A percentile compares a stretch with the other conserved stretches of the same genome.
Conservation (phyloP, 1,140 invertebrate species). For the Atta colombica region DNA sequence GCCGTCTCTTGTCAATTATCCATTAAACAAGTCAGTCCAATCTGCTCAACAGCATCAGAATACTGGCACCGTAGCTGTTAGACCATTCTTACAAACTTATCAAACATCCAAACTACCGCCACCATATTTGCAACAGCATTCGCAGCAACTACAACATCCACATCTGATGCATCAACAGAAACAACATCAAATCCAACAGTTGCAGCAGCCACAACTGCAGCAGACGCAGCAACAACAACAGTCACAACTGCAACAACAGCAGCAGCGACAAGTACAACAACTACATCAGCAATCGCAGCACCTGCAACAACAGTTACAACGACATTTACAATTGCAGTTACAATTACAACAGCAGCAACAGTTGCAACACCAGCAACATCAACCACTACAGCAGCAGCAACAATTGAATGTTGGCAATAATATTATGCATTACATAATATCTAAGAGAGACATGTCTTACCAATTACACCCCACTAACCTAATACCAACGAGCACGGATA, state of each 20-base stretch:
- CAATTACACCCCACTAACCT: neutral
- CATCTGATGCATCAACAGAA: neutral
- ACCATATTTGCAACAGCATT: neutral
- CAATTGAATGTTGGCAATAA: neutral
- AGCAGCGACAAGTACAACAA: neutral
- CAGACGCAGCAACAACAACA: neutral
- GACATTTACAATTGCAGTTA: neutral
- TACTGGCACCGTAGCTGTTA: neutral
- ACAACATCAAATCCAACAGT: neutral
- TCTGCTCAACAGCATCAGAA: neutral
- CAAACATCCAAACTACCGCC: neutral
- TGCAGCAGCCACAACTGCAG: neutral
- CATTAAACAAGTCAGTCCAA: neutral
- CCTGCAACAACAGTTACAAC: neutral
- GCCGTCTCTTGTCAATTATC: neutral
- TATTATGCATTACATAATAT: neutral
- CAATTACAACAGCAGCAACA: neutral
- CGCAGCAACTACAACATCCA: neutral
- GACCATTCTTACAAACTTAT: slow-evolving; percentile 6
- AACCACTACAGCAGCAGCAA: neutral
- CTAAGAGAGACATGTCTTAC: neutral
- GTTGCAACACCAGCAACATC: neutral
- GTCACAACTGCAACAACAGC: neutral
- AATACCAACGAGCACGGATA: neutral
- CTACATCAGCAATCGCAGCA: neutral